Evolutionary conservation across 2,888 invertebrate species (phyloP).

Genomic region (Papilio gigon): DNA sequence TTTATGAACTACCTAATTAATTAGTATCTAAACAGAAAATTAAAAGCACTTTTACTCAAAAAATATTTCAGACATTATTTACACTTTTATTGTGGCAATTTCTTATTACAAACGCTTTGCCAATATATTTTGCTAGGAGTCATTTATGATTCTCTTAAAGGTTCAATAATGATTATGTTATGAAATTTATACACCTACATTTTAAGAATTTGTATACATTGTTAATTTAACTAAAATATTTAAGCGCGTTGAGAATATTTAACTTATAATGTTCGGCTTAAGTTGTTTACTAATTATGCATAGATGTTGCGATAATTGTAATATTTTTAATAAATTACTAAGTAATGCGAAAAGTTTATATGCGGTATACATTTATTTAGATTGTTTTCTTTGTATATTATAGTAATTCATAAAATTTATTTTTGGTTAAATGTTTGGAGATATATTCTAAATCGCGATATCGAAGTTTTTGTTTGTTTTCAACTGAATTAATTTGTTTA

Average conservation of each 20-base stretch:
- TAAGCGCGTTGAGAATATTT: not conserved
- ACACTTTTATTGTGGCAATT: not conserved
- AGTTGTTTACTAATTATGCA: not conserved
- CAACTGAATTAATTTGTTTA: conserved; percentile 35
- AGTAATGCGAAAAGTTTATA: too few species aligned
- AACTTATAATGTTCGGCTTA: not conserved
- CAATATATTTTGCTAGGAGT: not conserved
- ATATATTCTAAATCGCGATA: conserved; percentile 53
- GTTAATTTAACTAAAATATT: too few species aligned
- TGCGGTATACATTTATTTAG: too few species aligned
- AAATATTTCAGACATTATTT: too few species aligned
- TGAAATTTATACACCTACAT: not conserved
- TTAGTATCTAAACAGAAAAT: too few species aligned
- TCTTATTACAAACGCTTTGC: not conserved
- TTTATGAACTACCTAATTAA: too few species aligned
- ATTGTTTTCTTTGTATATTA: not conserved
- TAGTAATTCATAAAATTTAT: not conserved
- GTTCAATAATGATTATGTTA: not conserved
- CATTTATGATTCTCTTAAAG: not conserved
- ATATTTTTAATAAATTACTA: not conserved
- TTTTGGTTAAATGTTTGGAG: not conserved
- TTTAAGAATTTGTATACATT: too few species aligned
- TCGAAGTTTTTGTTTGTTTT: conserved; percentile 44
- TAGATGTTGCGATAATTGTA: not conserved
- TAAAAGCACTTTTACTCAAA: too few species aligned